Percentiles rank a stretch among this genome's conserved stretches.
These are phyloP conservation scores for Apodemus speciosus DNA, from an alignment of 2,113 vertebrate genomes.

Conservation along the genomic window DNA sequence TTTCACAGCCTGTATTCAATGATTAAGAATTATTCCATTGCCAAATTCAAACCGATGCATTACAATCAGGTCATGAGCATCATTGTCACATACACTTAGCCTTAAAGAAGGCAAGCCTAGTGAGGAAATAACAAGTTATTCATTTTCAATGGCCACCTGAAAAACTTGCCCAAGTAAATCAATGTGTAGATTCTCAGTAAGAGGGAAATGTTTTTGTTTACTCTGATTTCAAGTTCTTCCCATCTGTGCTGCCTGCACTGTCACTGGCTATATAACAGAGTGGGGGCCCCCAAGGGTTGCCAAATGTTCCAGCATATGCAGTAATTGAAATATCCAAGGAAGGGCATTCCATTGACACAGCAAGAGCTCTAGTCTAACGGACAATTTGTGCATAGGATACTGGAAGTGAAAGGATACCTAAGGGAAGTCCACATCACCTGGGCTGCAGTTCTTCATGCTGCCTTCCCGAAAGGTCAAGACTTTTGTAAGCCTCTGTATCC, in stretches of 20 bases:
- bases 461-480: slow-evolving; percentile 1
- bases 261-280: slow-evolving; percentile 47
- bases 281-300: slow-evolving; percentile 51
- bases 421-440: neutral
- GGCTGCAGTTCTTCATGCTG: neutral
- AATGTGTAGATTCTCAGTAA: neutral
- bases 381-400: neutral
- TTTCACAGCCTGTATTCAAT: slow-evolving; percentile 68
- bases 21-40: slow-evolving; percentile 70
- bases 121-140: neutral
- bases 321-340: slow-evolving; percentile 38
- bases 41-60: slow-evolving; percentile 16
- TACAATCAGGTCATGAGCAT: slow-evolving; percentile 43
- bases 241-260: slow-evolving; percentile 63
- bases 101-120: neutral
- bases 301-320: slow-evolving; percentile 75
- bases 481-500: neutral
- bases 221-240: slow-evolving; percentile 58
- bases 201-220: slow-evolving; percentile 26
- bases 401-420: neutral
- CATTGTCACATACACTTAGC: slow-evolving; percentile 30
- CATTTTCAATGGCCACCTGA: slow-evolving; percentile 16
- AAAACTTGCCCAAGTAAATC: slow-evolving; percentile 35
- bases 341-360: slow-evolving; percentile 74
- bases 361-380: slow-evolving; percentile 39